Evolutionary conservation across 2,888 invertebrate species (phyloP).

Genomic region (Hipparchia semele): DNA sequence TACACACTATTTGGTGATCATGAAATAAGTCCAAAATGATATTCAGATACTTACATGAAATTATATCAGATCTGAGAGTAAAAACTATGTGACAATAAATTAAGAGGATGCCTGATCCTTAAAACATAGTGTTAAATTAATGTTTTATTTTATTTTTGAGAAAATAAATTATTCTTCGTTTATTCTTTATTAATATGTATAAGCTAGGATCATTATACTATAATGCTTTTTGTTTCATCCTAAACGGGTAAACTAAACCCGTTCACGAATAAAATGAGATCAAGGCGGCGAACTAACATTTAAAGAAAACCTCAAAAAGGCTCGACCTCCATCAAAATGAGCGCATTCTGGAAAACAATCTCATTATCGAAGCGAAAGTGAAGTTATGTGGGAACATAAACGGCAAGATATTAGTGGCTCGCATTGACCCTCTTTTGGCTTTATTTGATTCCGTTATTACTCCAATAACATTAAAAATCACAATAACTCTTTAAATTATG

Average conservation of each 20-base stretch:
- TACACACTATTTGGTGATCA: too few relatives aligned
- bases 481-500: conserved; percentile 18
- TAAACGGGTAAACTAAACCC: not conserved
- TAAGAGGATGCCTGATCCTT: too few relatives aligned
- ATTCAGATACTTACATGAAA: too few relatives aligned
- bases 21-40: too few relatives aligned
- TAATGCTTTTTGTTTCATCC: not conserved
- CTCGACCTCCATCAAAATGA: not conserved
- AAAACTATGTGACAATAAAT: too few relatives aligned
- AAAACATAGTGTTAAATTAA: too few relatives aligned
- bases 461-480: conserved; percentile 18
- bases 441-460: conserved; percentile 19
- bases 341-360: not conserved
- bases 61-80: too few relatives aligned
- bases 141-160: too few relatives aligned
- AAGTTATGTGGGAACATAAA: not conserved
- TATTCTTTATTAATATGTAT: too few relatives aligned
- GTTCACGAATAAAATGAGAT: not conserved
- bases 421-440: conserved; percentile 22
- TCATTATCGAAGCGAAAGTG: conserved; percentile 14
- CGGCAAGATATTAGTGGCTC: conserved; percentile 8
- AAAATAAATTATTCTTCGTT: too few relatives aligned
- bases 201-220: not conserved
- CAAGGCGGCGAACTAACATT: conserved; percentile 17
- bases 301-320: not conserved